Conservation (phyloP, 2,888 invertebrate genomes). For the Sisyra terminalis region DNA sequence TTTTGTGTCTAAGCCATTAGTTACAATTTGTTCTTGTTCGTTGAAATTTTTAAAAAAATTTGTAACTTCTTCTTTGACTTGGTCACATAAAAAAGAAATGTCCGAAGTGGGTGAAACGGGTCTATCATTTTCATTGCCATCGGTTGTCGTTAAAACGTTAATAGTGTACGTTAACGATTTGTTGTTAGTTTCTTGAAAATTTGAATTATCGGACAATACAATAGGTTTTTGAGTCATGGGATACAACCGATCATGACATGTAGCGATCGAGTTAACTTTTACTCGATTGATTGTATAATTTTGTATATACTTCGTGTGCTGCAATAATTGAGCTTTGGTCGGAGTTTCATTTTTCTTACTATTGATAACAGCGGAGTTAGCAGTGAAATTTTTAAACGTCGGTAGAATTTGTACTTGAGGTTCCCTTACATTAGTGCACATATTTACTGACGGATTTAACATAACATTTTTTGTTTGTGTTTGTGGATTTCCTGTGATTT, state of each 20-base stretch:
- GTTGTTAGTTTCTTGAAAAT: no score
- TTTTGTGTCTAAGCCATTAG: not conserved
- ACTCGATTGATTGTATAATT: slow-evolving; percentile 22
- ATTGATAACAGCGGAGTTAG: not conserved
- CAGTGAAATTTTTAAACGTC: not conserved
- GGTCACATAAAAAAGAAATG: no score
- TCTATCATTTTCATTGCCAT: no score
- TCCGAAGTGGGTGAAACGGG: no score
- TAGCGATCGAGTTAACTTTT: slow-evolving; percentile 15
- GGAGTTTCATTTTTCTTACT: not conserved
- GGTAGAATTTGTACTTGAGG: not conserved
- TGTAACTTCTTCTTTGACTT: not conserved
- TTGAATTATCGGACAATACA: slow-evolving; percentile 11
- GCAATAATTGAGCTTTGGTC: slow-evolving; percentile 9
- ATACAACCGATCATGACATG: slow-evolving; percentile 20
- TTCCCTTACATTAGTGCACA: not conserved
- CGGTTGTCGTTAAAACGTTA: not conserved
- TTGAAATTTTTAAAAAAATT: slow-evolving; percentile 5
- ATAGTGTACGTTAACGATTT: not conserved
- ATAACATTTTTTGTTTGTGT: not conserved
- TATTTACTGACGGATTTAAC: not conserved
- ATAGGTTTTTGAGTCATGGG: slow-evolving; percentile 23
- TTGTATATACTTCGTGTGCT: slow-evolving; percentile 16
- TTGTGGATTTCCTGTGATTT: not conserved
- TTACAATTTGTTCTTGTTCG: not conserved